These are phyloP conservation scores for Falcaria lacertinaria DNA, from an alignment of 2,888 invertebrate genomes.

Conservation along the genomic window DNA sequence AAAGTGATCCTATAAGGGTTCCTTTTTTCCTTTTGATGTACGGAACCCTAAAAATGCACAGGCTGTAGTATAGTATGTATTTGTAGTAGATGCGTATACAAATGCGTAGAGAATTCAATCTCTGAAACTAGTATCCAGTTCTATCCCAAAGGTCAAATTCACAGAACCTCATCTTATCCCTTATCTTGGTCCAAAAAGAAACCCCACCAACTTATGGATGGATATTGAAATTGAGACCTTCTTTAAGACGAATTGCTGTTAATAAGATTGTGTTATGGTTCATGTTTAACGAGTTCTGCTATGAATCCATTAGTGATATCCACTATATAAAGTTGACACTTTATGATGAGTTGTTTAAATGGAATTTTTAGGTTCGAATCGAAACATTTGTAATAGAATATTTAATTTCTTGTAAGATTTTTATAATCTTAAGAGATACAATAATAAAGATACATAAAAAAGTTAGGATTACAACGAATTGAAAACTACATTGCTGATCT, in stretches of 20 bases:
- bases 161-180: conserved; percentile 15
- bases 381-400: too few relatives aligned
- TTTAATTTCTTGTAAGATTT: too few relatives aligned
- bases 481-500: not conserved
- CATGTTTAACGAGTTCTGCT: not conserved
- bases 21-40: too few relatives aligned
- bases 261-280: conserved; percentile 14
- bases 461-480: not conserved
- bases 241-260: conserved; percentile 6
- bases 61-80: too few relatives aligned
- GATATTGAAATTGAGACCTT: conserved; percentile 6
- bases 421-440: too few relatives aligned
- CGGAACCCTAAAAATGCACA: too few relatives aligned
- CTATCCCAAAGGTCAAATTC: conserved; percentile 18
- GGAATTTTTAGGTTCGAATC: too few relatives aligned
- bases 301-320: not conserved
- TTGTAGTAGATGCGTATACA: conserved; percentile 3
- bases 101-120: conserved; percentile 20
- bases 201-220: conserved; percentile 7
- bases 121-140: conserved; percentile 19
- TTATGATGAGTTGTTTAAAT: not conserved
- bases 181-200: conserved; percentile 11
- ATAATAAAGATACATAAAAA: not conserved
- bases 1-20: too few relatives aligned
- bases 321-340: not conserved